Evolutionary conservation across 30 jellyfish, hydroid and myxozoan species (phyloP).

Genomic region (Pelagia noctiluca): DNA sequence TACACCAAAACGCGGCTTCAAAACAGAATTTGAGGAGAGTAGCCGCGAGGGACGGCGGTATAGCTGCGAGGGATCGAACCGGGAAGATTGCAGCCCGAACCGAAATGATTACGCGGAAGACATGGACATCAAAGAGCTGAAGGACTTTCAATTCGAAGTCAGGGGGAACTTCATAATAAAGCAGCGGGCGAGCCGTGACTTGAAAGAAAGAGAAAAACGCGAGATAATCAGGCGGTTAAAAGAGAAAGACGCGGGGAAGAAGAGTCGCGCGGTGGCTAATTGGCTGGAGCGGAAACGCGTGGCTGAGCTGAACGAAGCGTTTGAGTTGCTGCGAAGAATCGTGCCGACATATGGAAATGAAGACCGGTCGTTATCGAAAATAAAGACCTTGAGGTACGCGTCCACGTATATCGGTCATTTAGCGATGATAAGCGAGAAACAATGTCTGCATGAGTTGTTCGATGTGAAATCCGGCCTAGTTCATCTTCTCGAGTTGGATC

Average conservation of each 20-base stretch:
- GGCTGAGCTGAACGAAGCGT: conserved; percentile 95
- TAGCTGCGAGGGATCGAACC: background rate
- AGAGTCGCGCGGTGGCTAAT: conserved; percentile 89
- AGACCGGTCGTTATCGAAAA: conserved; percentile 86
- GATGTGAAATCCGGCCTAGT: conserved; percentile 52
- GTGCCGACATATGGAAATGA: conserved; percentile 94
- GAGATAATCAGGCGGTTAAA: conserved; percentile 7
- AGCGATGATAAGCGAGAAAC: conserved; percentile 67
- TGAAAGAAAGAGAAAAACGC: conserved; percentile 33
- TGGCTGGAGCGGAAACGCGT: conserved; percentile 94
- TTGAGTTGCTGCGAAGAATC: conserved; percentile 78
- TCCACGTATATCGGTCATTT: conserved; percentile 82
- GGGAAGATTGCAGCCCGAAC: background rate
- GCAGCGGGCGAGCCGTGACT: background rate
- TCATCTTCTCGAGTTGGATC: conserved; percentile 61
- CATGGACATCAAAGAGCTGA: background rate
- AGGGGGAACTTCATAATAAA: background rate
- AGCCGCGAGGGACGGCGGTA: background rate
- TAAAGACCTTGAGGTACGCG: conserved; percentile 90
- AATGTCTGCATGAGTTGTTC: conserved; percentile 41
- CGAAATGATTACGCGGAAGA: background rate
- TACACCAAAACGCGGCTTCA: too few relatives aligned
- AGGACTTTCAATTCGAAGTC: background rate
- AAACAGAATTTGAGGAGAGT: background rate
- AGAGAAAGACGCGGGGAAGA: conserved; percentile 67